Evolutionary conservation across 2,888 invertebrate genomes (phyloP).

Genomic region (Xanthia icteritia): DNA sequence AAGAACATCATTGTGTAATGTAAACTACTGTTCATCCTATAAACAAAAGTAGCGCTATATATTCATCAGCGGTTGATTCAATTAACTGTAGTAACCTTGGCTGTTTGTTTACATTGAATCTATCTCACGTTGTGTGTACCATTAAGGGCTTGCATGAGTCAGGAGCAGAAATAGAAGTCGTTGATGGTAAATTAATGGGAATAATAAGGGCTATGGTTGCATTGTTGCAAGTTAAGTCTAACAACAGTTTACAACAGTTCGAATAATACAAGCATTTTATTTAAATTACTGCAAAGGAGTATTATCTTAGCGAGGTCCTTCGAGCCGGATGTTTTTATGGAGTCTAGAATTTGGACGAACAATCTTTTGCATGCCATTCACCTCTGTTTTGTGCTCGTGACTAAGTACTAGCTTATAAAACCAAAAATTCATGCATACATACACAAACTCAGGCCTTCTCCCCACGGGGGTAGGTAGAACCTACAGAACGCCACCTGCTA

Average conservation of each 20-base stretch:
- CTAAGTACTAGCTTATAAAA: not conserved
- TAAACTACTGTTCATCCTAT: constrained; percentile 3
- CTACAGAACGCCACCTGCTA: not conserved
- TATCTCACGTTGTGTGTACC: constrained; percentile 41
- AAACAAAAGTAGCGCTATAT: constrained; percentile 22
- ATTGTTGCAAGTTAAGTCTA: not conserved
- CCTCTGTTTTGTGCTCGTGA: too few relatives aligned
- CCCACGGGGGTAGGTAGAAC: not conserved
- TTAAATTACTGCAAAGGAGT: not conserved
- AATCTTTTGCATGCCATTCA: too few relatives aligned
- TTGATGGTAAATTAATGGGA: constrained; percentile 12
- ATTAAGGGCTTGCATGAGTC: constrained; percentile 57
- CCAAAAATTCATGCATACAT: too few relatives aligned
- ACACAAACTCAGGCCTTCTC: not conserved
- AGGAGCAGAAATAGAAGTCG: constrained; percentile 45
- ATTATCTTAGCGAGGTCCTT: not conserved
- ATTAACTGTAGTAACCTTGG: constrained; percentile 55
- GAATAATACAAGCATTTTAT: not conserved
- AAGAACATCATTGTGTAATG: not conserved
- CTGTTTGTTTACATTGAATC: constrained; percentile 52
- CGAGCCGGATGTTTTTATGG: not conserved
- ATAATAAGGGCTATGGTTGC: not conserved
- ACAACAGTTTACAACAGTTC: not conserved
- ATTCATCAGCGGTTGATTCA: constrained; percentile 50
- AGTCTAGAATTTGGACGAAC: not conserved